Percentiles rank a stretch among this genome's conserved stretches.
Evolutionary conservation across 2,113 vertebrate genomes (phyloP).

Genomic region (Neoarius graeffei): DNA sequence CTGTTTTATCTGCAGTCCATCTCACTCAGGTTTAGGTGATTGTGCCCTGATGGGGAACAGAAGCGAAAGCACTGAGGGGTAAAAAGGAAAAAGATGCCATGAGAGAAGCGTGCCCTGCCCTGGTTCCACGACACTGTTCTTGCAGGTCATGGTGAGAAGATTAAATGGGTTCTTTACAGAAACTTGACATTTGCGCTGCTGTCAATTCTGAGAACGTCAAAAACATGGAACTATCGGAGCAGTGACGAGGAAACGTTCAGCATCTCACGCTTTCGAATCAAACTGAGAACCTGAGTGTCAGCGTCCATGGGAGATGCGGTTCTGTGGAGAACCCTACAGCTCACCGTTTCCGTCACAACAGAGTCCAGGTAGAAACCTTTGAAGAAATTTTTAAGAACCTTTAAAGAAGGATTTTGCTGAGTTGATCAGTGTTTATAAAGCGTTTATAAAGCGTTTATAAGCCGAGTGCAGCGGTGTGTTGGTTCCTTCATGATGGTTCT

Average conservation of each 20-base stretch:
- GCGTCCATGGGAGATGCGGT: not conserved
- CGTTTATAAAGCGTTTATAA: not conserved
- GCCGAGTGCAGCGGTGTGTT: not conserved
- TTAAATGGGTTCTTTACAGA: not conserved
- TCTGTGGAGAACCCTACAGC: not conserved
- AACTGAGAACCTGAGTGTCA: not conserved
- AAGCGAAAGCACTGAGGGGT: too few relatives aligned
- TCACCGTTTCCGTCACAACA: not conserved
- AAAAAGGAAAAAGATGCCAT: too few relatives aligned
- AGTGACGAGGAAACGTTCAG: not conserved
- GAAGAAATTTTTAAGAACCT: not conserved
- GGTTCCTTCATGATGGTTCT: not conserved
- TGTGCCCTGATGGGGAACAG: too few relatives aligned
- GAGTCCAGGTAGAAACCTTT: not conserved
- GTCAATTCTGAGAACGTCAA: not conserved
- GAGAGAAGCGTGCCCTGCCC: not conserved
- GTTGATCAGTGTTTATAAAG: not conserved
- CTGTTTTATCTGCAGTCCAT: too few relatives aligned
- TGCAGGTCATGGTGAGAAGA: not conserved
- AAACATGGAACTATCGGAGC: not conserved
- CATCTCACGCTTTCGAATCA: not conserved
- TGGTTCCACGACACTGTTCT: not conserved
- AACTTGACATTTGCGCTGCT: not conserved
- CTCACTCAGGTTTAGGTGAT: too few relatives aligned
- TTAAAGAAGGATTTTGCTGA: not conserved